Evolutionary conservation across 1,140 invertebrate species (phyloP).

Genomic region (Anoplolepis gracilipes): DNA sequence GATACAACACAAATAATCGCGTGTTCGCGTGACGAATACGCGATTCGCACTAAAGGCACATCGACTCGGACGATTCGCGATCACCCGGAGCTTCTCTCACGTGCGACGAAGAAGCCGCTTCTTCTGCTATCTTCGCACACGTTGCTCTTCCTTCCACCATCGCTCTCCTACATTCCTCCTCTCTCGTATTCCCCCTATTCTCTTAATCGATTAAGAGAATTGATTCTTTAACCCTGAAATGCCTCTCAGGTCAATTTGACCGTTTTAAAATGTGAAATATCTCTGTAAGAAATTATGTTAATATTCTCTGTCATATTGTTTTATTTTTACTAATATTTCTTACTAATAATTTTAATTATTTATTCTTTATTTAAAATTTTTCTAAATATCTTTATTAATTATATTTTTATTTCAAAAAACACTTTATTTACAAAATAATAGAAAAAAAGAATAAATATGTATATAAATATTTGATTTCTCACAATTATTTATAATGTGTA

Average conservation of each 20-base stretch:
- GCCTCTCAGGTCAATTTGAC: background rate
- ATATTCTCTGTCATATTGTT: too few relatives aligned
- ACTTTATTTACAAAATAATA: background rate
- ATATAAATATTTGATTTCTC: too few relatives aligned
- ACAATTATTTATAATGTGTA: too few relatives aligned
- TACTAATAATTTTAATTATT: background rate
- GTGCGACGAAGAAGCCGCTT: constrained; percentile 66
- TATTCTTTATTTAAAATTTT: too few relatives aligned
- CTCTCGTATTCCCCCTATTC: constrained; percentile 39
- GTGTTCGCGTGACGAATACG: constrained; percentile 73
- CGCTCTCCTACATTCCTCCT: constrained; percentile 41
- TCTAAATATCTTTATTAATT: too few relatives aligned
- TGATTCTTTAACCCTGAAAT: constrained; percentile 44
- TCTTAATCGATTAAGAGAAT: constrained; percentile 53
- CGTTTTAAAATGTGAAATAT: background rate
- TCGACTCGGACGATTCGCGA: constrained; percentile 60
- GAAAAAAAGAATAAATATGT: background rate
- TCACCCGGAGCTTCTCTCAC: constrained; percentile 48
- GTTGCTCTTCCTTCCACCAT: constrained; percentile 68
- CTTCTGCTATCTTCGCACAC: constrained; percentile 40
- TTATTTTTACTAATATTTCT: background rate
- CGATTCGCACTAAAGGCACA: constrained; percentile 75
- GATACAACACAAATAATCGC: background rate
- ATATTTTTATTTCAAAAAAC: too few relatives aligned
- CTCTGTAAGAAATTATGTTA: background rate